Evolutionary conservation across 2,797 vertebrate species (phyloP), one percentile per base, ranked within the genome.

Genomic region (Nyctalus aviator): DNA sequence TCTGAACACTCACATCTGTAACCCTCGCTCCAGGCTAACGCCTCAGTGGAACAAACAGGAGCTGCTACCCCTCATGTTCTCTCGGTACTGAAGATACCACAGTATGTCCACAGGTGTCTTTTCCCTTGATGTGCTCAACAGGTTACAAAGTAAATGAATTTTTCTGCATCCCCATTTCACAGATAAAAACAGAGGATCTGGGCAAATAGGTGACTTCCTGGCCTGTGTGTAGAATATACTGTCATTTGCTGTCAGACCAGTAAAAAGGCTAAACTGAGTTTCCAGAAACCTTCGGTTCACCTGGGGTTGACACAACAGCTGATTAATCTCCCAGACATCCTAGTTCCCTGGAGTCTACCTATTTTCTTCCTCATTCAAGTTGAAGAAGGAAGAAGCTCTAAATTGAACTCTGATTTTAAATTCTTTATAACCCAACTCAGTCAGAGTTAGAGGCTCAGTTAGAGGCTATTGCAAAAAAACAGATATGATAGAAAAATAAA

Each of bases 381-480:
- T 44, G 71, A 71, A 48, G 62, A 75, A 59, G 48, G 41, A 23
- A 35, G 13, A 21, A 55, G 23, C 64, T 93, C 41, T n/a, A 30
- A 57, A 68, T 1, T 46, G 11, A 90, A 91, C 30, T 62, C 20
- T 27, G 46, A 37, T 55, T 55, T 87, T 72, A 20, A 93, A 84
- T 81, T 84, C 71, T 87, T 91, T 55, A 37, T 14, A 77, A 9
- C 3, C 79, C 35, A 72, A 92, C 55, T 92, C 46, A 89, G 81
- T 77, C 69, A 90, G n/a, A n/a, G n/a, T n/a, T n/a, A n/a, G n/a
- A n/a, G n/a, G n/a, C n/a, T n/a, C n/a, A n/a, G n/a, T n/a, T 30
- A 73, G 41, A 91, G 37, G 46, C 20, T 92, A 25, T 88, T 96
- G 73, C 25, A 72, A 76, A 95, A 76, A 95, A 84, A 71, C 23